Evolutionary conservation across 1,140 invertebrate genomes (phyloP).

Genomic region (Brachionus asplanchnoidis): DNA sequence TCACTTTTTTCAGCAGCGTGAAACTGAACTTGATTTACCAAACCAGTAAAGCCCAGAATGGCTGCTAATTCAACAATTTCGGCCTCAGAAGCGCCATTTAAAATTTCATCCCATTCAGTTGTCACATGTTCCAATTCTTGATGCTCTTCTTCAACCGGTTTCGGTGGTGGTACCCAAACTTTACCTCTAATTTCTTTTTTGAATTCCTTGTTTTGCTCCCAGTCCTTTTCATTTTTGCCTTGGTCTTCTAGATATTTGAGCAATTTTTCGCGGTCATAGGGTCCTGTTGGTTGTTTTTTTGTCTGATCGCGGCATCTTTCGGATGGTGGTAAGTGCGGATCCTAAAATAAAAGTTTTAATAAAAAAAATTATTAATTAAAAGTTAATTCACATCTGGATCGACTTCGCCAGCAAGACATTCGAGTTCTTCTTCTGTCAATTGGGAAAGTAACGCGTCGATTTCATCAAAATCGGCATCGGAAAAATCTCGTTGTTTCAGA

Average conservation of each 20-base stretch:
- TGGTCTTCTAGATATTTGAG: conserved; percentile 83
- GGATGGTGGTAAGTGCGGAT: conserved; percentile 87
- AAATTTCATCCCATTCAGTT: conserved; percentile 90
- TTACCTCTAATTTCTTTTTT: conserved; percentile 67
- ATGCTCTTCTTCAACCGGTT: conserved; percentile 51
- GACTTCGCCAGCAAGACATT: conserved; percentile 93
- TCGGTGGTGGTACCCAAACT: conserved; percentile 54
- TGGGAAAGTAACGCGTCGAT: conserved; percentile 90
- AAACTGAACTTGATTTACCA: conserved; percentile 99
- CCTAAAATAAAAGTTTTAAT: conserved; percentile 62
- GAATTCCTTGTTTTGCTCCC: conserved; percentile 89
- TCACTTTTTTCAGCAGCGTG: conserved; percentile 69
- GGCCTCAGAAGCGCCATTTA: conserved; percentile 82
- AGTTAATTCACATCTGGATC: conserved; percentile 86
- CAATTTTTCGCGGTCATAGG: conserved; percentile 87
- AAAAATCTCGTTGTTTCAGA: conserved; percentile 24
- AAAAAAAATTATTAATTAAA: not conserved
- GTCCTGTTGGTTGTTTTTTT: conserved; percentile 86
- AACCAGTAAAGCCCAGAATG: conserved; percentile 96
- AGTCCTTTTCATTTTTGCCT: conserved; percentile 90
- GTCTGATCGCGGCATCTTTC: conserved; percentile 93
- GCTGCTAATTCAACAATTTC: conserved; percentile 98
- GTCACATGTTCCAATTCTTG: conserved; percentile 79
- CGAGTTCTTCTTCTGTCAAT: conserved; percentile 88
- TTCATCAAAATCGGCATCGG: conserved; percentile 59